Base-by-base conservation (phyloP, 2,888 invertebrate genomes). In the Cerastoderma edule region DNA sequence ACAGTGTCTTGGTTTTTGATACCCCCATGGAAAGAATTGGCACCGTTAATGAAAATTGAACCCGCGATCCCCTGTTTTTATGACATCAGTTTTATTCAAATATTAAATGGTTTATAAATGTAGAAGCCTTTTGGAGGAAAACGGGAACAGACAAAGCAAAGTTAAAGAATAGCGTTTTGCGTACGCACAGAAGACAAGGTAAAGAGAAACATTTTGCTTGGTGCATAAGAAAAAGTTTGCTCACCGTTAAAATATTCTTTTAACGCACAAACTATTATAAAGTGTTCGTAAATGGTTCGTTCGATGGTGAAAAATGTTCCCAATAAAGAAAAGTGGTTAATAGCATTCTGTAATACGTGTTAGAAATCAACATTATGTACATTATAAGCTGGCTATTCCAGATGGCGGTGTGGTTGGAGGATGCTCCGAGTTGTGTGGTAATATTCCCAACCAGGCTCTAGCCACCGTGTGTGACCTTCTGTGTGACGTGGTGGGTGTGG, bases 401-500 rank as follows among this genome's bases (percentile, higher is more conserved):
- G 70, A 71, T 72, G 74, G 67, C n/a, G 90, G 89, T 10, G 85
- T 89, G 19, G 80, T 90, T 44, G 89, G 87, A 0, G 80, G 86
- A 0, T 90, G 90, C 66, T 82, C 72, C 16, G 72, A 67, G 22
- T 66, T 90, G 19, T 90, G 90, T 54, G 24, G 63, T 22, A 56
- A 85, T 60, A 88, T 88, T 60, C 88, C 88, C 2, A 87, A 85
- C 44, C 76, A 84, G 68, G 85, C 87, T 16, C 60, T 89, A 1
- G 89, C 87, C 8, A 82, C 67, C 19, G 85, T 89, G 6, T 90
- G 90, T 68, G 75, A 84, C 71, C 50, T 90, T 27, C 78, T 88
- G 24, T 90, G 90, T 78, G 89, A 89, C 66, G 72, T 88, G 48
- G 89, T 70, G 6, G 89, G 90, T n/a, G 73, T 89, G 19, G 83